A percentile compares a stretch with the other conserved stretches of the same genome.
phyloP scores from a whole-genome alignment of 64 coral and sea anemone species.

The Stichodactyla helianthus region DNA sequence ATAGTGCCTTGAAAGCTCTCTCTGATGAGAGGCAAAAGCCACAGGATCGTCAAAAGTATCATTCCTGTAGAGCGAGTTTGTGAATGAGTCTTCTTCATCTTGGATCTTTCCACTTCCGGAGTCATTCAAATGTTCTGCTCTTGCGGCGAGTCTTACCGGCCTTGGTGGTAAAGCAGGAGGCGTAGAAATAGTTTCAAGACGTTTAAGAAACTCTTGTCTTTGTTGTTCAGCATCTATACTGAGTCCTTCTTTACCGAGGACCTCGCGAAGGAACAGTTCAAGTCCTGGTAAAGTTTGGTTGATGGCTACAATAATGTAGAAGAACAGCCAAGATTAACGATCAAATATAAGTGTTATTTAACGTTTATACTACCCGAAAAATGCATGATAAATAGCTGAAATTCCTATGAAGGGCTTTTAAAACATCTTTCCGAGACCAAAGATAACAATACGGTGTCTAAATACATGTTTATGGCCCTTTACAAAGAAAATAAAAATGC shows the following conservation, averaged over 20 bases:
- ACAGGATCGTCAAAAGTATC: conserved; percentile 58
- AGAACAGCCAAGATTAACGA: conserved; percentile 16
- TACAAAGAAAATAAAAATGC: conserved; percentile 14
- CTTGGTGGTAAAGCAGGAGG: conserved; percentile 88
- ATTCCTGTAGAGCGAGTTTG: conserved; percentile 62
- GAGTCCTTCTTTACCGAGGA: conserved; percentile 80
- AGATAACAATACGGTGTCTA: conserved; percentile 16
- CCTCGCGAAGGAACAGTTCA: conserved; percentile 78
- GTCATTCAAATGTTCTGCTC: conserved; percentile 25
- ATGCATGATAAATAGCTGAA: conserved; percentile 11
- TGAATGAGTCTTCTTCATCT: conserved; percentile 32
- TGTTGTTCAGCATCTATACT: conserved; percentile 86
- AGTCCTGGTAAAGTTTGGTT: conserved; percentile 85
- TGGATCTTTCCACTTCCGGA: conserved; percentile 35
- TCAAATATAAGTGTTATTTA: conserved; percentile 29
- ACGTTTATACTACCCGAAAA: conserved; percentile 10
- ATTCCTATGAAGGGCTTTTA: background rate
- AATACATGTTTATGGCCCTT: conserved; percentile 4
- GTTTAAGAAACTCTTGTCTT: conserved; percentile 74
- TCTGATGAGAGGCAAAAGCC: conserved; percentile 85
- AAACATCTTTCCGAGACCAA: conserved; percentile 3
- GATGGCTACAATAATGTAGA: conserved; percentile 69
- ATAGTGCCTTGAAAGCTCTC: conserved; percentile 70
- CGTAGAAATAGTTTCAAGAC: conserved; percentile 58
- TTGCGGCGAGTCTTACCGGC: conserved; percentile 62